Percentiles rank a stretch among this genome's conserved stretches.
Conservation (phyloP, 2,113 vertebrate genomes). For the Myiozetetes cayanensis region DNA sequence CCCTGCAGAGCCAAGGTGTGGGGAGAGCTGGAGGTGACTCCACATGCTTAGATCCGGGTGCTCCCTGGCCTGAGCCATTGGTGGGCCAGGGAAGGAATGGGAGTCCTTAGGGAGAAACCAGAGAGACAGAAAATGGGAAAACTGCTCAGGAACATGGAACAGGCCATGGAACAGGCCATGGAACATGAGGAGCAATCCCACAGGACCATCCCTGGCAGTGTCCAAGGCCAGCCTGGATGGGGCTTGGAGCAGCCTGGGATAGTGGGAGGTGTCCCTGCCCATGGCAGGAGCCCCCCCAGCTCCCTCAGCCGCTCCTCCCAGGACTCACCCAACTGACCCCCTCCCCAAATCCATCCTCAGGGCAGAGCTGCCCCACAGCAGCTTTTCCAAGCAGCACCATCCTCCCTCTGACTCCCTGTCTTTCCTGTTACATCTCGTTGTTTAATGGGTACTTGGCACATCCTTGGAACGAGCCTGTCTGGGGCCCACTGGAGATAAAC, state of each 20-base stretch:
- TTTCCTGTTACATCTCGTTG: background rate
- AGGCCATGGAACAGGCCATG: background rate
- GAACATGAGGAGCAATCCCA: background rate
- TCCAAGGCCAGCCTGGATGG: background rate
- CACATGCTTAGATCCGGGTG: fast-evolving
- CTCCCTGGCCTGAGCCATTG: fast-evolving
- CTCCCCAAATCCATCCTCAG: background rate
- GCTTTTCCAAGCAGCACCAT: background rate
- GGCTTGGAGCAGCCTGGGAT: background rate
- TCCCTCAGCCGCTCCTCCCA: background rate
- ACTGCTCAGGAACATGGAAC: no score
- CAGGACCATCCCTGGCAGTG: background rate
- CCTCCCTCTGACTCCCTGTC: fast-evolving
- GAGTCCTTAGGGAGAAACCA: background rate
- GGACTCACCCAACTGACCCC: background rate
- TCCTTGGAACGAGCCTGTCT: background rate
- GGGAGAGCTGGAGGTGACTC: background rate
- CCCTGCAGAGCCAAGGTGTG: background rate
- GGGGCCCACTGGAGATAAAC: background rate
- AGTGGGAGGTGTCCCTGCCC: background rate
- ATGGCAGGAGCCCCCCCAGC: background rate
- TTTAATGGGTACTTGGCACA: background rate
- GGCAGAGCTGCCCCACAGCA: background rate
- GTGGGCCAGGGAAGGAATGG: background rate
- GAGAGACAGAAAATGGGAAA: fast-evolving